Evolutionary conservation across 2,113 vertebrate genomes (phyloP).

Genomic region (Lipophrys pholis): DNA sequence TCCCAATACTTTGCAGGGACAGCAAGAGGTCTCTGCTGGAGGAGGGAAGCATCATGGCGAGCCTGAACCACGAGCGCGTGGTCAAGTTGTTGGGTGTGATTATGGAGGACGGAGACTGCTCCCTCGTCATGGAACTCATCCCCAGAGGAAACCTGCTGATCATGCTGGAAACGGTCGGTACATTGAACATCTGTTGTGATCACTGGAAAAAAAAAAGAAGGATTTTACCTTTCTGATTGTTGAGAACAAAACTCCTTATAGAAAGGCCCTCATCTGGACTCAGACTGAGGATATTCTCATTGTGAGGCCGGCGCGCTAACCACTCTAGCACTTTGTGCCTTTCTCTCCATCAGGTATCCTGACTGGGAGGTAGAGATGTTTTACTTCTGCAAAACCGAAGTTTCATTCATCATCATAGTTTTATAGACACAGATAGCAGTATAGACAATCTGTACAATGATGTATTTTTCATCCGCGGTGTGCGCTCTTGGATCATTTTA

Average conservation of each 20-base stretch:
- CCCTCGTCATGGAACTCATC: conserved; percentile 94
- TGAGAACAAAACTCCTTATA: too few relatives aligned
- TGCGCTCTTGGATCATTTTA: background rate
- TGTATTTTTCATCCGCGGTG: background rate
- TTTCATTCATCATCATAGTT: too few relatives aligned
- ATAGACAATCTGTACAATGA: too few relatives aligned
- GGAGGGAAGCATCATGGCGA: conserved; percentile 92
- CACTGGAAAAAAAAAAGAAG: background rate
- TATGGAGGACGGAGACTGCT: conserved; percentile 91
- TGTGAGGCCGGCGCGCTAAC: too few relatives aligned
- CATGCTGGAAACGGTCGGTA: conserved; percentile 87
- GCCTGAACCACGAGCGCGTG: conserved; percentile 88
- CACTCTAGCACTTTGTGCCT: too few relatives aligned
- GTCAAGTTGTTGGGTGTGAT: conserved; percentile 93
- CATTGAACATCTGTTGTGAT: background rate
- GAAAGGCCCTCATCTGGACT: too few relatives aligned
- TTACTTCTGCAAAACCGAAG: too few relatives aligned
- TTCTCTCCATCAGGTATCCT: too few relatives aligned
- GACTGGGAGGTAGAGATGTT: too few relatives aligned
- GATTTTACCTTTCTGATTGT: background rate
- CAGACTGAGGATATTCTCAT: too few relatives aligned
- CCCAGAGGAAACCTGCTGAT: conserved; percentile 89
- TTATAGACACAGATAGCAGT: too few relatives aligned
- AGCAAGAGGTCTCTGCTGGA: conserved; percentile 88
- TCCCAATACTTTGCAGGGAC: conserved; percentile 58